phyloP scores from a whole-genome alignment of 2,888 invertebrate species.

The Eupeodes luniger region DNA sequence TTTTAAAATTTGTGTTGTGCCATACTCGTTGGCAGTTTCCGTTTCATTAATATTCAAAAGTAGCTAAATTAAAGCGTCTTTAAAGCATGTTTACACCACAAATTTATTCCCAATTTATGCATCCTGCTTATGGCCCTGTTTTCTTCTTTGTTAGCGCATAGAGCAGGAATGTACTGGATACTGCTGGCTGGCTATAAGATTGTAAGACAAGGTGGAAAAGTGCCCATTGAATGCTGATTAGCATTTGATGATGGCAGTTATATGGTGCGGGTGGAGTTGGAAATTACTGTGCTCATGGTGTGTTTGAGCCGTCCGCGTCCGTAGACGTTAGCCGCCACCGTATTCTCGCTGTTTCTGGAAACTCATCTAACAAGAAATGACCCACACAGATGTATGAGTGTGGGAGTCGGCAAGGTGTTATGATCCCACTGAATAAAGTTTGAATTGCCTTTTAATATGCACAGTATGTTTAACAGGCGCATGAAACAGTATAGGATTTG shows the following conservation, averaged over 20 bases:
- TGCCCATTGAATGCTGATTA: constrained; percentile 73
- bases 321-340: not conserved
- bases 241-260: constrained; percentile 71
- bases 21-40: constrained; percentile 61
- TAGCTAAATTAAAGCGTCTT: constrained; percentile 76
- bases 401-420: constrained; percentile 60
- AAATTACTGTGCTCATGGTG: not conserved
- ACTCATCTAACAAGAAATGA: constrained; percentile 56
- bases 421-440: constrained; percentile 59
- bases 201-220: constrained; percentile 45
- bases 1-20: not conserved
- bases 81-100: constrained; percentile 74
- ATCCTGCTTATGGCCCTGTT: constrained; percentile 66
- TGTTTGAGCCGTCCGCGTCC: too few relatives aligned
- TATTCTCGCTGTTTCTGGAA: constrained; percentile 21
- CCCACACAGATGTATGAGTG: constrained; percentile 63
- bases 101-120: constrained; percentile 76
- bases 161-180: not conserved
- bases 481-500: not conserved
- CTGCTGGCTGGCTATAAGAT: not conserved
- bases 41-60: constrained; percentile 76
- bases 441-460: constrained; percentile 12
- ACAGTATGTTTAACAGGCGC: constrained; percentile 50
- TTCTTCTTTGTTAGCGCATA: constrained; percentile 18
- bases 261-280: constrained; percentile 25